Percentiles rank a stretch among this genome's conserved stretches.
phyloP scores from a whole-genome alignment of 2,113 vertebrate genomes.

The Benitochromis conjunctus region DNA sequence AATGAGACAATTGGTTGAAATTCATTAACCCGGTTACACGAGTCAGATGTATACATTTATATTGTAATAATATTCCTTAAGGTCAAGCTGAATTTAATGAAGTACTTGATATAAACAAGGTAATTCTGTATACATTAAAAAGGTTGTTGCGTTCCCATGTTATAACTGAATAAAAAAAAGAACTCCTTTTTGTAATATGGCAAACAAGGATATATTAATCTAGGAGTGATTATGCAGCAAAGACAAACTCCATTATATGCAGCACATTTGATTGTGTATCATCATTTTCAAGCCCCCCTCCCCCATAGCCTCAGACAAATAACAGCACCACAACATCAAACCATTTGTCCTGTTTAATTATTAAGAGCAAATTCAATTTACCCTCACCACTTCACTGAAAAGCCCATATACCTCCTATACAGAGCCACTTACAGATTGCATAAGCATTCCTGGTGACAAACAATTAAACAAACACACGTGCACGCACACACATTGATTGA shows the following conservation, averaged over 20 bases:
- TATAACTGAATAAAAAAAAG: background rate
- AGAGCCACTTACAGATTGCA: slow-evolving; percentile 32
- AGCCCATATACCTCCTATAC: slow-evolving; percentile 18
- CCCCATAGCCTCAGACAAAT: background rate
- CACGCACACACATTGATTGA: slow-evolving; percentile 57
- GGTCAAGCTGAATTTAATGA: slow-evolving; percentile 44
- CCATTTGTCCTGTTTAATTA: slow-evolving; percentile 49
- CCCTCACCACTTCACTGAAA: slow-evolving; percentile 17
- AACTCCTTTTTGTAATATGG: background rate
- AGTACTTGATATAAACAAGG: slow-evolving; percentile 15
- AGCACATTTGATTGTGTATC: slow-evolving; percentile 16
- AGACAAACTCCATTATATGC: background rate
- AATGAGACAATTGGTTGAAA: slow-evolving; percentile 34
- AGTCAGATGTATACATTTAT: slow-evolving; percentile 40
- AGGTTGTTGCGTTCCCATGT: background rate
- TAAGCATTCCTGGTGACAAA: slow-evolving; percentile 54
- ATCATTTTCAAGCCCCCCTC: slow-evolving; percentile 7
- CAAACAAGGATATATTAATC: background rate
- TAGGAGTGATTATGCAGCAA: background rate
- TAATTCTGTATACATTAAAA: background rate
- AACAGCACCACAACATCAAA: slow-evolving; percentile 19
- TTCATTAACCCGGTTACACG: slow-evolving; percentile 17
- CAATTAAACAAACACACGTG: slow-evolving; percentile 51
- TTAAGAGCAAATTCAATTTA: slow-evolving; percentile 49
- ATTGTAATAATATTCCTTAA: slow-evolving; percentile 28